Base-by-base conservation (phyloP, 2,113 vertebrate species). In the Gambusia holbrooki region DNA sequence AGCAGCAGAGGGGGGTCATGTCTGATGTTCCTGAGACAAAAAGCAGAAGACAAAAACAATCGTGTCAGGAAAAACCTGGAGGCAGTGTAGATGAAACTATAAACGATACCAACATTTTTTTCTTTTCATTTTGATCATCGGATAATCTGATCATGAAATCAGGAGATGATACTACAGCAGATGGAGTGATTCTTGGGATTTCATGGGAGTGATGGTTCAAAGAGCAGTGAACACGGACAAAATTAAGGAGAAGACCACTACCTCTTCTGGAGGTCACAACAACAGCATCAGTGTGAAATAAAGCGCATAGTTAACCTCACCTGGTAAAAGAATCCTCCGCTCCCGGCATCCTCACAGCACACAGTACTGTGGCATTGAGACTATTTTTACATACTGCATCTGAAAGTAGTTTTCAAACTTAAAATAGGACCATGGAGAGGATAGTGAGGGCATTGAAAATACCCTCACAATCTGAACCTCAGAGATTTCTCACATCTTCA, bases 11-110 rank as follows among this genome's bases (percentile, higher is more conserved):
- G 89, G 84, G 84, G 85, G 14, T 76, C 68, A 27, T 28, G 79
- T 92, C 92, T 93, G 91, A 92, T 91, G 83, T 81, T 65, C 29
- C 62, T 69, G 76, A 91, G 83, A 84, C 37, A 71, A 71, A 83
- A 81, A 91, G 78, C 81, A 87, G 86, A 82, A 68, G 79, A 42
- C 62, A 30, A 62, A 68, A 69, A 67, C 35, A 37, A 66, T 61
- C 61, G 66, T 72, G 75, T 76, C 29, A 51, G 48, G 64, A 63
- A 35, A 69, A 72, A 35, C 37, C 19, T 3, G 25, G 64, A 73
- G 17, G 5, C 13, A 45, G 10, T 58, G 62, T 15, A 27, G 37
- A 71, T 30, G 63, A 60, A 68, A 80, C 25, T 13, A 65, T 35
- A 48, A 74, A 32, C 8, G 6, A 19, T 7, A 0, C 9, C 40